phyloP scores from a whole-genome alignment of 2,797 vertebrate species.

The Novumbra hubbsi region DNA sequence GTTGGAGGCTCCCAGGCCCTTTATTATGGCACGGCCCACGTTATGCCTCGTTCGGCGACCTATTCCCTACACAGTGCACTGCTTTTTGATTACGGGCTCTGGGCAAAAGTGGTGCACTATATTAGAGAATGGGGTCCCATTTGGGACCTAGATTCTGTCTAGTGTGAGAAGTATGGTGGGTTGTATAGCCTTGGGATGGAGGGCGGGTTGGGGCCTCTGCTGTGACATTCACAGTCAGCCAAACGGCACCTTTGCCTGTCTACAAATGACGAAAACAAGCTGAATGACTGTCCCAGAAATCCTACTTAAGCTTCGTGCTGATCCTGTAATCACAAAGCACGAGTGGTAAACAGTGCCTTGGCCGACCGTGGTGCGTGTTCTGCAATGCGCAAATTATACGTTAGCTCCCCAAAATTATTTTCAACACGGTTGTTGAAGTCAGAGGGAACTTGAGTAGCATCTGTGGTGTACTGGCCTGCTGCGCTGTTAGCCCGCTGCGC shows the following conservation, averaged over 20 bases:
- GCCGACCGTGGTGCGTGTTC: constrained; percentile 42
- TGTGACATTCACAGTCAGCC: constrained; percentile 29
- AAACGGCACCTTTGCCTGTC: constrained; percentile 35
- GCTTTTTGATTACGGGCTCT: background rate
- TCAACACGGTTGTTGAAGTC: too few relatives aligned
- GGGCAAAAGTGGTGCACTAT: background rate
- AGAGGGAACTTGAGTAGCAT: too few relatives aligned
- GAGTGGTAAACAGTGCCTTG: constrained; percentile 42
- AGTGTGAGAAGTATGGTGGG: constrained; percentile 48
- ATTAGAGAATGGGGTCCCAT: background rate
- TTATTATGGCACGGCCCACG: constrained; percentile 41
- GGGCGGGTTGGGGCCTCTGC: constrained; percentile 33
- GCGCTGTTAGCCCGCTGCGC: too few relatives aligned
- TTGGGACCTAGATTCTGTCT: constrained; percentile 19
- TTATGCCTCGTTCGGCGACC: constrained; percentile 46
- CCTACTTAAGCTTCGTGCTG: constrained; percentile 38
- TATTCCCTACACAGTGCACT: background rate
- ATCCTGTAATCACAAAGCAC: constrained; percentile 56
- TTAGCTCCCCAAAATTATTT: background rate
- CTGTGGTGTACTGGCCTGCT: too few relatives aligned
- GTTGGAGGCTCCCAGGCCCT: constrained; percentile 29
- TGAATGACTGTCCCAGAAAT: constrained; percentile 49
- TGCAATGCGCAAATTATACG: constrained; percentile 17
- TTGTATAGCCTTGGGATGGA: constrained; percentile 33
- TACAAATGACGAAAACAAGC: constrained; percentile 48